Evolutionary conservation across 2,888 invertebrate genomes (phyloP).

Genomic region (Liposcelis brunnea): DNA sequence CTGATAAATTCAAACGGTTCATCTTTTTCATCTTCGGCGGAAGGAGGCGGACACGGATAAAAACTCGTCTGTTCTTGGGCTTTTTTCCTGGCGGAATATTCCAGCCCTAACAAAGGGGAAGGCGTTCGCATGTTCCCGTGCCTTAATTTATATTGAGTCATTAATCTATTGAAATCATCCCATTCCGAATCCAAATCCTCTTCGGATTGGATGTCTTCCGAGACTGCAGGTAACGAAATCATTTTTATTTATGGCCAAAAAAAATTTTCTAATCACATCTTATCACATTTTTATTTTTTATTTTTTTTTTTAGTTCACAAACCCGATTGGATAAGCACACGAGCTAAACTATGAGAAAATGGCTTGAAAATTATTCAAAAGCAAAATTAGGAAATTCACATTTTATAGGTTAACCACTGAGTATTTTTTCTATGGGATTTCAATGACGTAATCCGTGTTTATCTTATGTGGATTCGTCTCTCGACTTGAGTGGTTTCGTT

Average conservation of each 20-base stretch:
- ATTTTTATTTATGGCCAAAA: not conserved
- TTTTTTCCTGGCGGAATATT: slow-evolving; percentile 18
- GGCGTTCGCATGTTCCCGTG: slow-evolving; percentile 15
- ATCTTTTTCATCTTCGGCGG: slow-evolving; percentile 27
- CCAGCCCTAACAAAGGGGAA: slow-evolving; percentile 7
- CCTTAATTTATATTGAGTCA: slow-evolving; percentile 28
- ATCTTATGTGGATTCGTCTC: too few species aligned
- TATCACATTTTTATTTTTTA: too few species aligned
- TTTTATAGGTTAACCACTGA: too few species aligned
- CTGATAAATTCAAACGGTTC: not conserved
- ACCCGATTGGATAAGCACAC: too few species aligned
- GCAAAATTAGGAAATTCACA: too few species aligned
- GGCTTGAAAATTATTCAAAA: too few species aligned
- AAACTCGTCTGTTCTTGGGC: slow-evolving; percentile 23
- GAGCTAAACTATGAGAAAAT: too few species aligned
- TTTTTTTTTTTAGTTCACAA: too few species aligned
- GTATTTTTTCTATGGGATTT: too few species aligned
- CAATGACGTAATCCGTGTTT: too few species aligned
- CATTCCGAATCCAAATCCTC: slow-evolving; percentile 37
- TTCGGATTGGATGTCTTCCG: slow-evolving; percentile 21
- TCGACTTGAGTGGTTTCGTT: too few species aligned
- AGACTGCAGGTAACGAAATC: not conserved
- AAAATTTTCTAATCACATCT: too few species aligned
- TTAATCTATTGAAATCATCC: slow-evolving; percentile 38
- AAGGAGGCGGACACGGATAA: slow-evolving; percentile 37